These are phyloP conservation scores for Drosophila paranaensis DNA, from an alignment of 2,888 invertebrate genomes.

Conservation along the genomic window DNA sequence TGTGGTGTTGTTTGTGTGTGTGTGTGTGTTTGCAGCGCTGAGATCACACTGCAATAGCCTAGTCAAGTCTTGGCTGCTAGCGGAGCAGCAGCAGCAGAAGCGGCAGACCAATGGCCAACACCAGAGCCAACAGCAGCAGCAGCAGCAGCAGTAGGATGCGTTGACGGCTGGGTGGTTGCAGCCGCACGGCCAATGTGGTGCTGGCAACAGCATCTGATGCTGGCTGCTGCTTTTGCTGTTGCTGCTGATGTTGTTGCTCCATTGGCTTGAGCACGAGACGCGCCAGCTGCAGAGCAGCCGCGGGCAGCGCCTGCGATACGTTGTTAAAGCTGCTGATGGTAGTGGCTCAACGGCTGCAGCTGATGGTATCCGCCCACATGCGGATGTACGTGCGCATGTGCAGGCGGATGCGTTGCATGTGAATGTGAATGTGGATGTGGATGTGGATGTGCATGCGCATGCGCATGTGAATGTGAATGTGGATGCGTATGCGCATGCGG, in stretches of 20 bases:
- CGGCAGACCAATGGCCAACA: slow-evolving; percentile 18
- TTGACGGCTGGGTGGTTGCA: background rate
- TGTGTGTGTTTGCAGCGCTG: slow-evolving; percentile 28
- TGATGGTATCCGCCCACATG: slow-evolving; percentile 48
- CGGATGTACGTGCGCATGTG: slow-evolving; percentile 33
- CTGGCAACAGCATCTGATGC: slow-evolving; percentile 7
- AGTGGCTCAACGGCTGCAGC: slow-evolving; percentile 68
- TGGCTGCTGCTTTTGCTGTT: background rate
- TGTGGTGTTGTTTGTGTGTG: slow-evolving; percentile 1
- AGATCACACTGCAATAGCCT: slow-evolving; percentile 37
- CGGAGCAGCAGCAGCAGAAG: slow-evolving; percentile 13
- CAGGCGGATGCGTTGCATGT: slow-evolving; percentile 20
- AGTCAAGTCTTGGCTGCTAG: slow-evolving; percentile 10
- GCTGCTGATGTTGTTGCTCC: slow-evolving; percentile 2
- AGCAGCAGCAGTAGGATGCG: background rate
- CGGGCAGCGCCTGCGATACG: slow-evolving; percentile 47
- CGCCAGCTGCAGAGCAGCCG: slow-evolving; percentile 42
- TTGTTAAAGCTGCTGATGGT: slow-evolving; percentile 79
- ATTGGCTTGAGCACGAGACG: slow-evolving; percentile 25
- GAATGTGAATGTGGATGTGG: slow-evolving; percentile 39
- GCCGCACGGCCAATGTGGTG: slow-evolving; percentile 14
- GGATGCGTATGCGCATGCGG: slow-evolving; percentile 44
- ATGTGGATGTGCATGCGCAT: slow-evolving; percentile 39
- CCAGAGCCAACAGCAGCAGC: slow-evolving; percentile 13
- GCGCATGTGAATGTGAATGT: slow-evolving; percentile 41